Conservation (phyloP, 2,888 invertebrate genomes). For the Eupithecia pulchellata region DNA sequence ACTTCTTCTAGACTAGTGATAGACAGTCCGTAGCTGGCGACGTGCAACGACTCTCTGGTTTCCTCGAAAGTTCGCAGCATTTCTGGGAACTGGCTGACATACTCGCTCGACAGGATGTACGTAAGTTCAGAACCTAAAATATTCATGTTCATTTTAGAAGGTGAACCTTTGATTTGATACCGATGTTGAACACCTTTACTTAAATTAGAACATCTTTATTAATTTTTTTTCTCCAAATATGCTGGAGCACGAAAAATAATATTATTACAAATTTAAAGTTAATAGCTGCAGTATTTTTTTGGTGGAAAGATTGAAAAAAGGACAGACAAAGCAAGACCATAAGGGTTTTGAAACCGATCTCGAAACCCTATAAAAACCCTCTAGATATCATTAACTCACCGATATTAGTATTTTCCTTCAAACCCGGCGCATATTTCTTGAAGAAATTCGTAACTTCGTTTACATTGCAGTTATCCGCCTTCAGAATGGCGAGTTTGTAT, state of each 20-base stretch:
- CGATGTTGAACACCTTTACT: too few relatives aligned
- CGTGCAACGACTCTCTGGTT: constrained; percentile 83
- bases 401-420: constrained; percentile 89
- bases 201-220: too few relatives aligned
- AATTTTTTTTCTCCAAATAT: too few relatives aligned
- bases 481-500: constrained; percentile 89
- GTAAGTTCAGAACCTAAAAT: constrained; percentile 88
- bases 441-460: constrained; percentile 84
- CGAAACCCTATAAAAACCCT: too few relatives aligned
- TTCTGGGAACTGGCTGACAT: constrained; percentile 87
- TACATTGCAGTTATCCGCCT: constrained; percentile 66
- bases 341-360: too few relatives aligned
- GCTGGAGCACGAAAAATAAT: too few relatives aligned
- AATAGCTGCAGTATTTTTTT: too few relatives aligned
- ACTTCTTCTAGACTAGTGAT: constrained; percentile 97
- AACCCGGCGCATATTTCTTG: constrained; percentile 86
- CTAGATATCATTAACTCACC: constrained; percentile 66
- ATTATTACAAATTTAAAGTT: too few relatives aligned
- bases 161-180: too few relatives aligned
- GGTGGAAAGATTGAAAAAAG: too few relatives aligned
- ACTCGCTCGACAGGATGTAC: constrained; percentile 88
- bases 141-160: neutral
- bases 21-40: constrained; percentile 93
- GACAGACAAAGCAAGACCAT: too few relatives aligned
- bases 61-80: constrained; percentile 89